Conservation (phyloP, 2,888 invertebrate genomes). For the Apamea monoglypha region DNA sequence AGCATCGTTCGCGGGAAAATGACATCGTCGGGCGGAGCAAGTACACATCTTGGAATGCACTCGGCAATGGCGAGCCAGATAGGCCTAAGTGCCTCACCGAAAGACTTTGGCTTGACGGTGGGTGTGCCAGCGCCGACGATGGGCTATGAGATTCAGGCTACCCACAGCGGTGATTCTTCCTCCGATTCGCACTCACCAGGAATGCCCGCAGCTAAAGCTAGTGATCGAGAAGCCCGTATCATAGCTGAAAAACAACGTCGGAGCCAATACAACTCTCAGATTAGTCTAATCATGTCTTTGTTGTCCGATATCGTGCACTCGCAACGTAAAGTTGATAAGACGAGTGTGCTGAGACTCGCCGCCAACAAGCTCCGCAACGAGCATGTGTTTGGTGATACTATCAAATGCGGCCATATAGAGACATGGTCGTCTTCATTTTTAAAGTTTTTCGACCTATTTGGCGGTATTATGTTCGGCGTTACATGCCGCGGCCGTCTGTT, state of each 20-base stretch:
- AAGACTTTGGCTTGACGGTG: constrained; percentile 78
- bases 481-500: constrained; percentile 96
- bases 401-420: constrained; percentile 86
- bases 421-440: constrained; percentile 91
- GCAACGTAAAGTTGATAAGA: constrained; percentile 96
- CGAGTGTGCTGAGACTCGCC: constrained; percentile 96
- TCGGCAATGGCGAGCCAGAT: constrained; percentile 75
- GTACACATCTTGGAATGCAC: constrained; percentile 76
- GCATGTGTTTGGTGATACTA: constrained; percentile 91
- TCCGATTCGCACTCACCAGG: constrained; percentile 86
- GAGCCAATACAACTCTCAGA: constrained; percentile 96
- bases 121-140: constrained; percentile 73
- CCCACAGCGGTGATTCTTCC: constrained; percentile 84
- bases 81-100: constrained; percentile 68
- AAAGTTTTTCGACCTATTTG: constrained; percentile 92
- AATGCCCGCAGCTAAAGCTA: constrained; percentile 88
- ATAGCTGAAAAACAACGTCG: constrained; percentile 97
- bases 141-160: constrained; percentile 74
- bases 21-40: constrained; percentile 80
- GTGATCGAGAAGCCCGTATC: constrained; percentile 95
- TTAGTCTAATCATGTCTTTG: constrained; percentile 94
- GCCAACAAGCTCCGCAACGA: constrained; percentile 96
- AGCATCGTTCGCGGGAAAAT: constrained; percentile 73
- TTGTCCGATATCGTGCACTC: constrained; percentile 96
- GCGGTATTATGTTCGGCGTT: constrained; percentile 95